phyloP scores from a whole-genome alignment of 2,888 invertebrate species.

The Dastarcus helophoroides region DNA sequence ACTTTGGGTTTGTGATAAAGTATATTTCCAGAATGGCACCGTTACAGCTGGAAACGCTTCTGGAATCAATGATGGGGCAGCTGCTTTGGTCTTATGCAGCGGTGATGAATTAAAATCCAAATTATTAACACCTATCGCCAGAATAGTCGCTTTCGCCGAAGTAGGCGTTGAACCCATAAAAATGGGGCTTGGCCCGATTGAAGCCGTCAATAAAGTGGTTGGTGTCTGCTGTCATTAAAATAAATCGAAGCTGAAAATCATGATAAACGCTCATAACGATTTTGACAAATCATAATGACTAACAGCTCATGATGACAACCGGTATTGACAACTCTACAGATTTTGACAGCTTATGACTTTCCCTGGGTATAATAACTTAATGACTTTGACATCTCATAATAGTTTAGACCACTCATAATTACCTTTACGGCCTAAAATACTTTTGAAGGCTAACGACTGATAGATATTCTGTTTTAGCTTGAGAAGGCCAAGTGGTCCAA shows the following conservation, averaged over 20 bases:
- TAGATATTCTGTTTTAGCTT: slow-evolving; percentile 42
- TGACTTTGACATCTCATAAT: no score
- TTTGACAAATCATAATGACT: no score
- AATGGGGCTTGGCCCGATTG: slow-evolving; percentile 71
- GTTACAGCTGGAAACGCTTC: slow-evolving; percentile 74
- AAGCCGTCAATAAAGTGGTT: slow-evolving; percentile 57
- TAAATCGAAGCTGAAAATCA: no score
- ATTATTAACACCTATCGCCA: slow-evolving; percentile 52
- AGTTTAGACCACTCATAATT: no score
- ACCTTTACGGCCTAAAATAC: neutral
- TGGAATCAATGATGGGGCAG: slow-evolving; percentile 82
- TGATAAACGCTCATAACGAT: no score
- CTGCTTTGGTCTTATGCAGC: slow-evolving; percentile 66
- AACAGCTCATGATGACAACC: no score
- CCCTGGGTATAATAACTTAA: no score
- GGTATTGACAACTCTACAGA: no score
- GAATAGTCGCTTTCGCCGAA: slow-evolving; percentile 64
- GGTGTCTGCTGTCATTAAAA: no score
- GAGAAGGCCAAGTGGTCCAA: slow-evolving; percentile 50
- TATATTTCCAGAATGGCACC: slow-evolving; percentile 44
- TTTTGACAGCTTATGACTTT: no score
- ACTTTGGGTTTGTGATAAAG: no score
- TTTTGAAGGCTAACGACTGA: slow-evolving; percentile 2
- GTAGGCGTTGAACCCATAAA: slow-evolving; percentile 67
- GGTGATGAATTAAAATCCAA: slow-evolving; percentile 45